Evolutionary conservation across 2,797 vertebrate species (phyloP), one percentile per base, ranked within the genome.

Genomic region (Trachurus trachurus): DNA sequence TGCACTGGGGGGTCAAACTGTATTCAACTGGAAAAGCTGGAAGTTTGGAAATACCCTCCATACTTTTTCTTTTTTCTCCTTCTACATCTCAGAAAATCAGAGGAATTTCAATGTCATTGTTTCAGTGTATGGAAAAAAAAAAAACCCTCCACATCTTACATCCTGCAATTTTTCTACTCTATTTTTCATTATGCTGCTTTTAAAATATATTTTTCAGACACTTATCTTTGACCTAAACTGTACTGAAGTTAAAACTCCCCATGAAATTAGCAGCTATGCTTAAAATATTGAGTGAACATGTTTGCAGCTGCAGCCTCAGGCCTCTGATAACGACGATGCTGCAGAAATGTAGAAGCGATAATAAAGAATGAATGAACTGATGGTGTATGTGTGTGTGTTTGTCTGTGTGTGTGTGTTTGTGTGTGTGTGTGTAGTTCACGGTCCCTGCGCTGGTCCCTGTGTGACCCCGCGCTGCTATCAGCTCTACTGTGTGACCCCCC

Each of bases 391-490:
- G 31, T 34, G 31, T 34, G 26, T 26, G 3, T 26, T 3, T 26
- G 26, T 1, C 31, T 34, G 31, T 34, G 31, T 34, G 31, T 34
- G 31, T 34, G 26, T 26, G 3, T 26, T 3, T 26, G 26, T 26
- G 31, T 34, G 15, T 42, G 42, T 44, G 31, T 34, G 15, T 42
- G 42, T 44, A 10, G 39, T 16, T 22, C 1, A 6, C 2, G 21
- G 54, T 19, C 45, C 37, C 29, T 31, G 45, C 13, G 78, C 22
- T 52, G 68, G 76, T 90, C 81, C 79, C 49, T 19, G 53, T 5
- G 76, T 85, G 88, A 92, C 88, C 88, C 85, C 44, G 53, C 62
- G 1, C 54, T 92, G 1, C 54, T 92, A 91, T 88, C 90, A 89
- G 74, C 72, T 85, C 72, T 60, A 75, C 81, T 66, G 86, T 75